Conservation (phyloP, 2,888 invertebrate genomes). For the Drosophila histrio region DNA sequence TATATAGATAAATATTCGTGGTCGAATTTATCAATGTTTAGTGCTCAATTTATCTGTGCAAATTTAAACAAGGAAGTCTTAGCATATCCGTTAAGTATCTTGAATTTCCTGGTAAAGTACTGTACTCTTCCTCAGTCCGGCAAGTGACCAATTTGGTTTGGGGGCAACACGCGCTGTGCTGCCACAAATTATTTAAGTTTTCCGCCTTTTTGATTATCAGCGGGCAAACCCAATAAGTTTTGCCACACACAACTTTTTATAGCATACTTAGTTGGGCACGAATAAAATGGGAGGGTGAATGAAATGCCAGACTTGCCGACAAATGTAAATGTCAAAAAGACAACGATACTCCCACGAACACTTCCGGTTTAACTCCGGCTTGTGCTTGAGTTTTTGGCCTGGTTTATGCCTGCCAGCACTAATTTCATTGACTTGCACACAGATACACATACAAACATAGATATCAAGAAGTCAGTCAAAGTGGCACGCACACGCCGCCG, state of each 20-base stretch:
- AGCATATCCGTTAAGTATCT: background rate
- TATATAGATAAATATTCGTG: background rate
- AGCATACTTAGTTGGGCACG: background rate
- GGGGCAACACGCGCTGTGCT: slow-evolving; percentile 13
- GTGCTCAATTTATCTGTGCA: background rate
- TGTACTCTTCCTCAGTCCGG: slow-evolving; percentile 18
- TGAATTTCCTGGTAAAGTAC: background rate
- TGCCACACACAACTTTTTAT: slow-evolving; percentile 44
- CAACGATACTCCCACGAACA: slow-evolving; percentile 40
- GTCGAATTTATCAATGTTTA: background rate
- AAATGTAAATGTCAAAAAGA: slow-evolving; percentile 68
- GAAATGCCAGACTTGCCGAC: slow-evolving; percentile 7
- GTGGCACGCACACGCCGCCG: slow-evolving; percentile 46
- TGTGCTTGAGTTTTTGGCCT: slow-evolving; percentile 8
- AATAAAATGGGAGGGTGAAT: background rate
- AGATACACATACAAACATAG: slow-evolving; percentile 2
- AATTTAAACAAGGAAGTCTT: background rate
- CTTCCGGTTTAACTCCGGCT: slow-evolving; percentile 31
- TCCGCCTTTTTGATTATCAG: slow-evolving; percentile 59
- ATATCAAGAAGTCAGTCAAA: slow-evolving; percentile 12
- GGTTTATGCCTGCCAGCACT: slow-evolving; percentile 52
- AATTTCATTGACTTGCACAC: slow-evolving; percentile 70
- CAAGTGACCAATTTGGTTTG: slow-evolving; percentile 36
- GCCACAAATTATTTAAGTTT: slow-evolving; percentile 63
- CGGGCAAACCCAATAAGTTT: slow-evolving; percentile 61